A percentile compares a stretch with the other conserved stretches of the same genome.
Evolutionary conservation across 2,888 invertebrate genomes (phyloP).

Genomic region (Trichopria drosophilae): DNA sequence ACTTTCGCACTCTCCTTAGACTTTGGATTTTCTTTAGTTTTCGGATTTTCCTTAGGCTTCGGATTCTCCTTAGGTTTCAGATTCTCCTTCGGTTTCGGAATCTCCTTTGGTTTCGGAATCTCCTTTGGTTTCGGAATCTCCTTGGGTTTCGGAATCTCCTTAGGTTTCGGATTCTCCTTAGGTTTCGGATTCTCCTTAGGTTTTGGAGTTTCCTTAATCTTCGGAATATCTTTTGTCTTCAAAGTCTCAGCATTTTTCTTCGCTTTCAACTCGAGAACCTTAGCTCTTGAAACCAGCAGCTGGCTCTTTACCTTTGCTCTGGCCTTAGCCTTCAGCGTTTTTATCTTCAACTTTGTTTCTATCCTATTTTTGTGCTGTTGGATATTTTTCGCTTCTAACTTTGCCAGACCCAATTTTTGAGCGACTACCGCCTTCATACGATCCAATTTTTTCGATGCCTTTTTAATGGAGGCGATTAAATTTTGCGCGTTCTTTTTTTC

Average conservation of each 20-base stretch:
- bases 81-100: neutral
- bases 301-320: slow-evolving; percentile 36
- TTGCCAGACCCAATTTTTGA: slow-evolving; percentile 38
- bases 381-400: slow-evolving; percentile 29
- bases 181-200: neutral
- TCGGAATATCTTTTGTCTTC: slow-evolving; percentile 1
- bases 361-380: slow-evolving; percentile 32
- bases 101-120: neutral
- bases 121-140: neutral
- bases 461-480: slow-evolving; percentile 46
- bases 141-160: neutral
- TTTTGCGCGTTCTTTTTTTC: slow-evolving; percentile 44
- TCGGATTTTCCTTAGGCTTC: neutral
- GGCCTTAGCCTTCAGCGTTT: slow-evolving; percentile 38
- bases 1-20: no score
- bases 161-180: neutral
- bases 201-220: neutral
- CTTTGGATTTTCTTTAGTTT: no score
- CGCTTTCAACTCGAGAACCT: slow-evolving; percentile 32
- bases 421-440: slow-evolving; percentile 48
- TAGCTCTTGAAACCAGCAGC: slow-evolving; percentile 33
- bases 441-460: slow-evolving; percentile 58
- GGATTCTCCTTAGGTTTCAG: neutral
- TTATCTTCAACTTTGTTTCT: slow-evolving; percentile 36
- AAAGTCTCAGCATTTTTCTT: neutral